Percentiles rank a stretch among this genome's conserved stretches.
Conservation (phyloP, 2,113 vertebrate species). For the Camelus dromedarius region DNA sequence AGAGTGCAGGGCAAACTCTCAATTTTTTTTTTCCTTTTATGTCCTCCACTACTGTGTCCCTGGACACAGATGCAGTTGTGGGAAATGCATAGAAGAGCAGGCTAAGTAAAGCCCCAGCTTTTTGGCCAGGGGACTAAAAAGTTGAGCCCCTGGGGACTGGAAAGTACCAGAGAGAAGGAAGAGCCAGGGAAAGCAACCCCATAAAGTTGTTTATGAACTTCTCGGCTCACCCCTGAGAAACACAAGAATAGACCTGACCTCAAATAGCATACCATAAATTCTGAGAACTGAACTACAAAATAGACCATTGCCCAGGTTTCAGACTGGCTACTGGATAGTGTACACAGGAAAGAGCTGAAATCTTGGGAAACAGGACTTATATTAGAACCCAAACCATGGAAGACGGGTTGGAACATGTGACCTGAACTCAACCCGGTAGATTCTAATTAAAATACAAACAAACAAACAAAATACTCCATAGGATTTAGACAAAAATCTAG, state of each 20-base stretch:
- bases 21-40: neutral
- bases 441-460: neutral
- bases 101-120: neutral
- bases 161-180: neutral
- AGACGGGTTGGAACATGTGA: neutral
- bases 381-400: neutral
- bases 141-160: neutral
- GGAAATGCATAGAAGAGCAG: neutral
- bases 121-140: neutral
- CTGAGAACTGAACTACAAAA: neutral
- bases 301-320: neutral
- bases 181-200: neutral
- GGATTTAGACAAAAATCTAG: neutral
- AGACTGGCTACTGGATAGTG: neutral
- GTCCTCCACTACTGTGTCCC: neutral
- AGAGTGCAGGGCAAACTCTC: neutral
- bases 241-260: conserved; percentile 23
- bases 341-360: neutral
- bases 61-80: neutral
- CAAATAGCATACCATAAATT: neutral
- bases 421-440: neutral
- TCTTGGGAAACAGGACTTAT: neutral
- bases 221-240: neutral
- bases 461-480: neutral
- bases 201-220: conserved; percentile 30